These are phyloP conservation scores for Chiropotes sagulatus DNA, from an alignment of 2,797 vertebrate genomes.

Conservation along the genomic window DNA sequence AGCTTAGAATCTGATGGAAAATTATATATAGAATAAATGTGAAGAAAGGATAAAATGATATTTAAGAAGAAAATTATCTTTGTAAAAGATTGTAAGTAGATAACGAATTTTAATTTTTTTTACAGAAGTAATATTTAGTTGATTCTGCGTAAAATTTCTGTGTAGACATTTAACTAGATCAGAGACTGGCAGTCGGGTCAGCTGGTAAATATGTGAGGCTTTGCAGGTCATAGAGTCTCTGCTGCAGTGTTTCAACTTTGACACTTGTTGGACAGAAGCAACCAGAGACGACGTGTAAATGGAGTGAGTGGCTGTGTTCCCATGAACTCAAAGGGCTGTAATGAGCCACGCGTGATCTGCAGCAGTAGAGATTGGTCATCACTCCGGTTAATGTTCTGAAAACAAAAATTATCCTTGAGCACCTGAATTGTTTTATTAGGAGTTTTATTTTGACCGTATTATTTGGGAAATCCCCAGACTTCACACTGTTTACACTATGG, in stretches of 20 bases:
- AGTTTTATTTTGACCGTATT: not conserved
- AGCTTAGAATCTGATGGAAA: not conserved
- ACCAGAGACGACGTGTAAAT: fast-evolving
- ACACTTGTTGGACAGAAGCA: not conserved
- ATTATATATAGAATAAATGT: not conserved
- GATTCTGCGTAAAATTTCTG: not conserved
- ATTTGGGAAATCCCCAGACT: not conserved
- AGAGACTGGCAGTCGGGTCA: not conserved
- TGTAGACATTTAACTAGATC: not conserved
- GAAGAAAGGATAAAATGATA: not conserved
- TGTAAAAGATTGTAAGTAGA: not conserved
- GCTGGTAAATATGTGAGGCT: not conserved
- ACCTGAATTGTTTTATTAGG: not conserved
- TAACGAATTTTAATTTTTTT: not conserved
- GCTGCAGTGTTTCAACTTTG: not conserved
- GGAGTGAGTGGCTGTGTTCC: not conserved
- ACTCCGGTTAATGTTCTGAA: not conserved
- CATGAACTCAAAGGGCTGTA: not conserved
- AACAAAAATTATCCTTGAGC: not conserved
- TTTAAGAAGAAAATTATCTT: not conserved
- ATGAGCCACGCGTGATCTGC: not conserved
- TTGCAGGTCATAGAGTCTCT: not conserved
- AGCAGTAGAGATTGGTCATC: not conserved
- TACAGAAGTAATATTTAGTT: not conserved
- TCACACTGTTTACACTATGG: not conserved